Conservation (phyloP, 2,888 invertebrate genomes). For the Lumbricus terrestris region DNA sequence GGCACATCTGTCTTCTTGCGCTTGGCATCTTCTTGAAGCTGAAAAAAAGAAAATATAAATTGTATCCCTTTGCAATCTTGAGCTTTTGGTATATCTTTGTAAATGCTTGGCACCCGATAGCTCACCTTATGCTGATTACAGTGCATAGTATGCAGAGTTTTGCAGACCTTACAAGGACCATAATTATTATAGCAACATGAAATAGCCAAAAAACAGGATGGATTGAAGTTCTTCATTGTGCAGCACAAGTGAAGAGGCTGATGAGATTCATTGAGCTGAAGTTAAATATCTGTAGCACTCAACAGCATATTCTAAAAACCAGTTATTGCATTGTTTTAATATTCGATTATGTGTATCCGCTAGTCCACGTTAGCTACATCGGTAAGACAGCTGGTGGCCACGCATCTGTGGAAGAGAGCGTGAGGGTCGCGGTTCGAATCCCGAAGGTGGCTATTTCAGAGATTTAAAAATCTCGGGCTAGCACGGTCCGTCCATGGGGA, state of each 20-base stretch:
- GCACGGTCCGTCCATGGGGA: no score
- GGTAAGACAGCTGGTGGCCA: no score
- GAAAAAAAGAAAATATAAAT: neutral
- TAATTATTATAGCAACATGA: neutral
- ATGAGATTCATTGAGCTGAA: neutral
- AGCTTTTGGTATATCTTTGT: neutral
- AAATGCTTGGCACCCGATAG: neutral
- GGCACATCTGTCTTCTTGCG: slow-evolving; percentile 27
- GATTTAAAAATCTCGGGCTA: no score
- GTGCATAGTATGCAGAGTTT: neutral
- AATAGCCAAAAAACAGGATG: neutral
- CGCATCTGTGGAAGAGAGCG: no score
- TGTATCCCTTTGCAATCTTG: neutral
- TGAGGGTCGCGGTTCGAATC: no score
- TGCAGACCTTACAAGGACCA: neutral
- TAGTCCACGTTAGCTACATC: no score
- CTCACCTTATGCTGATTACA: neutral
- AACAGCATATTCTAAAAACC: neutral
- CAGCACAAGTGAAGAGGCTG: neutral
- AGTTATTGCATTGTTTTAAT: neutral
- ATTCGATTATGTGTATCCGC: no score
- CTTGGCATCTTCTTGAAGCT: slow-evolving; percentile 16
- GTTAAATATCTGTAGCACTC: neutral
- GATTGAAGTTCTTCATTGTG: neutral
- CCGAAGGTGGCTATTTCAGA: no score